Conservation (phyloP, 2,888 invertebrate genomes). For the Agriotes lineatus region DNA sequence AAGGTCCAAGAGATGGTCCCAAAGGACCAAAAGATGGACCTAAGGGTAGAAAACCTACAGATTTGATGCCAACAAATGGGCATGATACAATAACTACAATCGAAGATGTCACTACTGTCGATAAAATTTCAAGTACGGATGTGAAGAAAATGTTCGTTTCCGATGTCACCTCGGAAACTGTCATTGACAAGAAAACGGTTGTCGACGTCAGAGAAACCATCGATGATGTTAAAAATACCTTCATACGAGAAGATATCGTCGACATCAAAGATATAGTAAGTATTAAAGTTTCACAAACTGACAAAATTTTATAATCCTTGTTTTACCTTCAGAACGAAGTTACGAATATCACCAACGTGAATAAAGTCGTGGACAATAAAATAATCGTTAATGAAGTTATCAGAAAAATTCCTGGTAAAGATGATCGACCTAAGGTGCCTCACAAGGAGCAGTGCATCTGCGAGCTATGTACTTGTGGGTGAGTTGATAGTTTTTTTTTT, state of each 20-base stretch:
- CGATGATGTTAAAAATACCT: slow-evolving; percentile 64
- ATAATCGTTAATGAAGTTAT: slow-evolving; percentile 60
- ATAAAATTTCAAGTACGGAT: slow-evolving; percentile 42
- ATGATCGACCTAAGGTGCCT: slow-evolving; percentile 54
- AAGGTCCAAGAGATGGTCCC: slow-evolving; percentile 8
- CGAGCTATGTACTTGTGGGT: slow-evolving; percentile 93
- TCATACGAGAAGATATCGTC: slow-evolving; percentile 71
- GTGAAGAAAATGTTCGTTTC: slow-evolving; percentile 44
- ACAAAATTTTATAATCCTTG: slow-evolving; percentile 43
- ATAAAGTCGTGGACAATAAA: slow-evolving; percentile 68
- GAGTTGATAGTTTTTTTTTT: slow-evolving; percentile 64
- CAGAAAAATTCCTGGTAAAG: slow-evolving; percentile 43
- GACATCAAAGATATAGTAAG: slow-evolving; percentile 71
- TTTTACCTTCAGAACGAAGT: slow-evolving; percentile 61
- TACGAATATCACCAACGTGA: slow-evolving; percentile 63
- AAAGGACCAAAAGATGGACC: neutral
- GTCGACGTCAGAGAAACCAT: slow-evolving; percentile 45
- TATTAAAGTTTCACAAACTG: slow-evolving; percentile 44
- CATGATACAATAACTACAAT: slow-evolving; percentile 28
- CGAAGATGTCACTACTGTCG: slow-evolving; percentile 38
- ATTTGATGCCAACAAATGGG: slow-evolving; percentile 13
- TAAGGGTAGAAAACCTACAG: slow-evolving; percentile 11
- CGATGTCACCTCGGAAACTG: slow-evolving; percentile 47
- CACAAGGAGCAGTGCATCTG: slow-evolving; percentile 88
- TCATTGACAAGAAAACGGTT: slow-evolving; percentile 52